phyloP scores from a whole-genome alignment of 1,140 invertebrate genomes.

The Wasmannia auropunctata region DNA sequence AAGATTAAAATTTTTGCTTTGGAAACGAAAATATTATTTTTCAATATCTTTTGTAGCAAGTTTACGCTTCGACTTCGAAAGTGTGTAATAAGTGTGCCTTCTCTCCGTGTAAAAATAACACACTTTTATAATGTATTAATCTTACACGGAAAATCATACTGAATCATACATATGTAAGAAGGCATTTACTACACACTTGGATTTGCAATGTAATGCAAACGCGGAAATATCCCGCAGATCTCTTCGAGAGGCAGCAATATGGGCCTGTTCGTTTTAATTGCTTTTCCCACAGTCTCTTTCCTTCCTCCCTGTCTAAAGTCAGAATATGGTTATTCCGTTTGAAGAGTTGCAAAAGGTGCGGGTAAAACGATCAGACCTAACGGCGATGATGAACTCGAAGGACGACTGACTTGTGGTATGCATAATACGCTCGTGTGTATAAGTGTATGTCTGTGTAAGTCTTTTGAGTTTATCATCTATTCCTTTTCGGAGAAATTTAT shows the following conservation, averaged over 20 bases:
- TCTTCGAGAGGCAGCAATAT: not conserved
- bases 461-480: constrained; percentile 38
- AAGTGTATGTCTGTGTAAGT: constrained; percentile 2
- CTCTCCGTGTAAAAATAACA: too few relatives aligned
- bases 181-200: too few relatives aligned
- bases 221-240: not conserved
- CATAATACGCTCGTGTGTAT: not conserved
- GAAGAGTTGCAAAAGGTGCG: not conserved
- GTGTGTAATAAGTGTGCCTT: too few relatives aligned
- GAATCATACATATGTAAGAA: too few relatives aligned
- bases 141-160: too few relatives aligned
- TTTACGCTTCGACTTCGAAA: too few relatives aligned
- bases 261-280: not conserved
- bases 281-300: not conserved
- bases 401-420: constrained; percentile 38
- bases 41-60: not conserved
- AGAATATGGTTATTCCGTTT: not conserved
- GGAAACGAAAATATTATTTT: not conserved
- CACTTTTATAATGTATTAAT: too few relatives aligned
- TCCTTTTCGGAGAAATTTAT: constrained; percentile 35
- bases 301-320: not conserved
- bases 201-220: too few relatives aligned
- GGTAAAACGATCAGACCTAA: not conserved
- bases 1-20: not conserved
- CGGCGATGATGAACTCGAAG: constrained; percentile 10